These are phyloP conservation scores for Pachycephus smyrnensis DNA, from an alignment of 2,888 invertebrate genomes.

Conservation along the genomic window DNA sequence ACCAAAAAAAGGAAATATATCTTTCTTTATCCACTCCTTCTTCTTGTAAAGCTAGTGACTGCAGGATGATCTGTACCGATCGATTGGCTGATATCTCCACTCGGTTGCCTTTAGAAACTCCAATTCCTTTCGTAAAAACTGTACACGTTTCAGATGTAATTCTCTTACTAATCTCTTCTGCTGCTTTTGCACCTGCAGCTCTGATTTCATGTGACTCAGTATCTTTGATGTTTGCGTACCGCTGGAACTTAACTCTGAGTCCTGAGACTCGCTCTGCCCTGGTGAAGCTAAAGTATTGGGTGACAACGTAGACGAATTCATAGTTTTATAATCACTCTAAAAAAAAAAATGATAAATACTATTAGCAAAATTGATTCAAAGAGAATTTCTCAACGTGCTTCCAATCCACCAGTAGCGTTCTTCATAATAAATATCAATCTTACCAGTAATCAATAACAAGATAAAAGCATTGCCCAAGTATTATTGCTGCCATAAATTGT, in stretches of 20 bases:
- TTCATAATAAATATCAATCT: not conserved
- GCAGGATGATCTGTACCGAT: constrained; percentile 68
- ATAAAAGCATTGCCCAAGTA: not conserved
- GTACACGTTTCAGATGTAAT: constrained; percentile 78
- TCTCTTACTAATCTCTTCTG: constrained; percentile 73
- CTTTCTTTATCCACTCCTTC: not conserved
- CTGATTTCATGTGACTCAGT: constrained; percentile 70
- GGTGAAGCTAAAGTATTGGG: constrained; percentile 53
- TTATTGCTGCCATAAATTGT: not conserved
- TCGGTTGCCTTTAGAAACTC: constrained; percentile 83
- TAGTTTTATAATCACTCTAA: constrained; percentile 32
- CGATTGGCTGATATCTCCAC: constrained; percentile 82
- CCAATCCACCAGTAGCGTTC: no score
- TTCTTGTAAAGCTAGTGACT: not conserved
- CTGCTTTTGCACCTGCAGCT: constrained; percentile 71
- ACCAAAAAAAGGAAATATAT: constrained; percentile 11
- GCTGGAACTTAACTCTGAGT: constrained; percentile 51
- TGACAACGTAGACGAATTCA: constrained; percentile 61
- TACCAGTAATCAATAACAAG: not conserved
- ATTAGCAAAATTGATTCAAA: not conserved
- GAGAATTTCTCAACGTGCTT: not conserved
- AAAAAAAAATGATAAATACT: not conserved
- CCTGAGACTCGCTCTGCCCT: constrained; percentile 58
- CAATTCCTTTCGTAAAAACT: constrained; percentile 79
- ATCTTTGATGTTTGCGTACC: constrained; percentile 60